Base-by-base conservation (phyloP, 2,113 vertebrate species). In the Chitala chitala region DNA sequence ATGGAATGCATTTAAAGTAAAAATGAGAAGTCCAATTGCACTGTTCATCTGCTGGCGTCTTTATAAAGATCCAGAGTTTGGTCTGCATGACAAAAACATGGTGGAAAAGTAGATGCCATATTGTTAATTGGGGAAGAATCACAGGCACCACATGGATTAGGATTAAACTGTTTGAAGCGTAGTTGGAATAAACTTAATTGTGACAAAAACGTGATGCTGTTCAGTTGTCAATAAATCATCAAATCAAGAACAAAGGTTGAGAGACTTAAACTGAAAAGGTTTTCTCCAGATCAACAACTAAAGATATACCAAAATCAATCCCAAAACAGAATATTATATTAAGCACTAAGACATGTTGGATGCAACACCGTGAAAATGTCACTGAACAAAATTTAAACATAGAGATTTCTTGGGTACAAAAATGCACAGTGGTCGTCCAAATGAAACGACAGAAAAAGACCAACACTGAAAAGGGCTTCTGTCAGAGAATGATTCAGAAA, bases 401-500 rank as follows among this genome's bases (percentile, higher is more conserved):
- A 40, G 64, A 15, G 55, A 36, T 55, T 29, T 54, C 53, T n/a
- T 51, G n/a, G 4, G 13, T 31, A 46, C 38, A 38, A 26, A 36
- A 66, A 7, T 20, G 55, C 6, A 31, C 15, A 6, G 20, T 13
- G 29, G 29, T n/a, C 38, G 64, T 2, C 51, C 8, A 40, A 20
- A 31, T 33, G 50, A 20, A 38, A 31, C 29, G 65, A 68, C 38
- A 12, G 38, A 48, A 64, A 17, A 69, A 80, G n/a, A 59, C 31
- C 46, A 74, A 53, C 51, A 68, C 33, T 68, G 38, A 55, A 15
- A 38, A 44, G 33, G n/a, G n/a, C 55, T 68, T 74, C 50, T 42
- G 31, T 24, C 54, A 10, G 44, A 69, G 48, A 59, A 68, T 66
- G 68, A 66, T 55, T 72, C 31, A 71, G 22, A 71, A 38, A 64